Conservation (phyloP, 1,140 invertebrate species). For the Stenopsyche tienmushanensis region DNA sequence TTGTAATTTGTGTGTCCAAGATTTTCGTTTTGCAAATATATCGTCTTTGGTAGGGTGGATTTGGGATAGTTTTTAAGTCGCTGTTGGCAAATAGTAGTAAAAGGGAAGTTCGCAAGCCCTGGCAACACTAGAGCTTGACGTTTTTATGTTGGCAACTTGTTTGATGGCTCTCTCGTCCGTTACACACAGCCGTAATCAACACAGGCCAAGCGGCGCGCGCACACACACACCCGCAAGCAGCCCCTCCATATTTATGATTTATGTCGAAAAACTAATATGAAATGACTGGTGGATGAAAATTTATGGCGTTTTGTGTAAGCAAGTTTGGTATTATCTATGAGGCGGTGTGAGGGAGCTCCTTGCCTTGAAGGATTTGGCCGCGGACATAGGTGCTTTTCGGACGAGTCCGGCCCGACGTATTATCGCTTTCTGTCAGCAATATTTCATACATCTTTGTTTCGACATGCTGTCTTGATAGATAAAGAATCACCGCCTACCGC, state of each 20-base stretch:
- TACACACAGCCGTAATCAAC: constrained; percentile 35
- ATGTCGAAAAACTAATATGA: constrained; percentile 42
- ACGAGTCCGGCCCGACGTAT: constrained; percentile 31
- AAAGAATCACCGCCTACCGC: constrained; percentile 35
- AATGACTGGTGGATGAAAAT: constrained; percentile 42
- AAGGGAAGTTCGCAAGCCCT: constrained; percentile 11
- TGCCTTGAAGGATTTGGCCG: background rate
- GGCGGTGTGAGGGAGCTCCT: constrained; percentile 1
- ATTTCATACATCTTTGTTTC: constrained; percentile 42
- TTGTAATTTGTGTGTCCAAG: too few species aligned
- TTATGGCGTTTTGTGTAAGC: constrained; percentile 42
- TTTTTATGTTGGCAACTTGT: constrained; percentile 41
- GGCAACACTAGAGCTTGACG: constrained; percentile 31
- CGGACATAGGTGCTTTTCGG: constrained; percentile 14
- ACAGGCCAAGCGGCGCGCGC: constrained; percentile 22
- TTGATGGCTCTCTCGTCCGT: constrained; percentile 42
- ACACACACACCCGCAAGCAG: constrained; percentile 20
- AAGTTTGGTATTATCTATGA: constrained; percentile 42
- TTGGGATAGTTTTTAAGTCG: too few species aligned
- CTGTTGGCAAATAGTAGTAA: too few species aligned
- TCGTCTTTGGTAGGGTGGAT: too few species aligned
- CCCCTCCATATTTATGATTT: constrained; percentile 40
- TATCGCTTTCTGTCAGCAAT: constrained; percentile 40
- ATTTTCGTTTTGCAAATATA: too few species aligned
- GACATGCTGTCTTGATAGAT: constrained; percentile 41